Evolutionary conservation across 2,797 vertebrate species (phyloP), one percentile per base, ranked within the genome.

Genomic region (Pseudopleuronectes americanus): DNA sequence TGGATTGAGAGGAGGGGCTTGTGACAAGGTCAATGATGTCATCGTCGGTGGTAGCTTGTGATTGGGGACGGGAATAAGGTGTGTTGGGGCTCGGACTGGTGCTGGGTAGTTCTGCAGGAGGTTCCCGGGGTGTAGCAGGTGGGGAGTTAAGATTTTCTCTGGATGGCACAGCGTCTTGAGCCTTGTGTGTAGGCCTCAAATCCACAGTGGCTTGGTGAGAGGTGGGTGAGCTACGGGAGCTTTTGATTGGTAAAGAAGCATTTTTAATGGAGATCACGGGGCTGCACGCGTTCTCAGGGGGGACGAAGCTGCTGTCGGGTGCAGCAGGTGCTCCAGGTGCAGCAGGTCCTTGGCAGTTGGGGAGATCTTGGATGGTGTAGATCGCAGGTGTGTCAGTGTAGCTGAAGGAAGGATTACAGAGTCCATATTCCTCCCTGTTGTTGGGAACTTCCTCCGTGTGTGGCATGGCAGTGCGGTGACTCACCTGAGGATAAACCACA

Each of bases 361-460:
- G 67, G 36, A 65, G 55, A 51, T 92, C 87, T 28, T 66, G 87
- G 41, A 79, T 77, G 31, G 72, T 74, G 76, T 81, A 78, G 60
- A 69, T 33, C 13, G 63, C 81, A 48, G 84, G 43, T 55, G 83
- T 92, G 49, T 90, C 88, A n/a, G 78, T 14, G 12, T 86, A 79
- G 43, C 58, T 88, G 74, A 92, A 94, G 60, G 86, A 83, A 8
- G 91, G 89, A 74, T 87, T 87, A 65, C 73, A 87, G 14, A 85
- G 87, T 31, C 92, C 90, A 48, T 87, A 92, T 10, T 92, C 92
- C 53, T 94, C 92, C 6, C 63, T 87, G 69, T 77, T 89, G 68
- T 84, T 84, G 26, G 83, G 75, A 4, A 79, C 47, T 17, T 93
- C 92, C 26, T 93, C 93, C 14, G 79, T 82, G 10, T 86, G 71